Evolutionary conservation across 2,797 vertebrate species (phyloP), one percentile per base, ranked within the genome.

Genomic region (Epinephelus malabaricus): DNA sequence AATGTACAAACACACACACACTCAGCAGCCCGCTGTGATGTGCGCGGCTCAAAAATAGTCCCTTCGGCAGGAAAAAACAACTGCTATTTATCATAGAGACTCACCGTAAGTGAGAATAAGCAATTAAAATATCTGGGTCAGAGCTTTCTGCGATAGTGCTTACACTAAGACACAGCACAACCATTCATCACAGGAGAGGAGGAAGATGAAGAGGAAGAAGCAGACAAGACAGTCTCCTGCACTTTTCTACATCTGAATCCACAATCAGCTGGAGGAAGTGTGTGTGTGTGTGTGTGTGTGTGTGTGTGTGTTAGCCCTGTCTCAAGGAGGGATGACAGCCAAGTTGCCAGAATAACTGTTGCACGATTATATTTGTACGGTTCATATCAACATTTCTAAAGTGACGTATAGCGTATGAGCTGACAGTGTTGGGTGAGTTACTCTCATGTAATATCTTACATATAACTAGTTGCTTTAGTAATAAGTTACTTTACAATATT

Each of bases 41-140:
- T 70, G 68, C 69, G 13, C 17, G 64, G 68, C 84, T 87, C 88
- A 86, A 72, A 90, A 89, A 91, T 80, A 90, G 86, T 86, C 78
- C 75, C 74, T 78, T 80, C 74, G 47, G 78, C 79, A 82, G 51
- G 67, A 76, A 90, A 78, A 90, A 90, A 92, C 87, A 85, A 88
- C 82, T 71, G 84, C 83, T 92, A 93, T 95, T 93, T 91, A 92
- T 94, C 89, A 93, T 77, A 80, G 59, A 81, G 86, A 75, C 81
- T 86, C 78, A 82, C 68, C 50, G 23, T 86, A 87, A 91, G 92
- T 90, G 74, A 87, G 84, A 86, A 88, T 89, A 86, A 92, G 85
- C 92, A 94, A 94, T 95, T 94, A 93, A 93, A 94, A 87, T 86
- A 95, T 92, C 60, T 94, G 89, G 94, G 94, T 94, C 92, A 92